Percentiles rank a stretch among this genome's conserved stretches.
Conservation (phyloP, 2,888 invertebrate genomes). For the Mystacides longicornis region DNA sequence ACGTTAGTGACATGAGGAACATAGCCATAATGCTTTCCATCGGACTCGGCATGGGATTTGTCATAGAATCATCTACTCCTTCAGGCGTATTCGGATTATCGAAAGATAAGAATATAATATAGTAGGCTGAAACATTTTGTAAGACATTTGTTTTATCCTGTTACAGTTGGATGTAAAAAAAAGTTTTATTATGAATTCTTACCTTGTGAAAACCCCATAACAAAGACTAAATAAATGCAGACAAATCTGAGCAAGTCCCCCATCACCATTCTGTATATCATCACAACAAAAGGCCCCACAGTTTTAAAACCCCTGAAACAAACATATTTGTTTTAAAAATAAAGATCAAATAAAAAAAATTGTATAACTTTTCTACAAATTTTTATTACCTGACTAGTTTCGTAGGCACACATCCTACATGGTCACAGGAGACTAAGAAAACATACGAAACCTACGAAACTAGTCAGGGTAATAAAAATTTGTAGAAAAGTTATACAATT, state of each 20-base stretch:
- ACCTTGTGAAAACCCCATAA: slow-evolving; percentile 97
- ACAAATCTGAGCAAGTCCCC: slow-evolving; percentile 94
- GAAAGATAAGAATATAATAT: slow-evolving; percentile 83
- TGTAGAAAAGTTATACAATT: no score
- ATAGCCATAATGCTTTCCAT: slow-evolving; percentile 95
- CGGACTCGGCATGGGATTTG: slow-evolving; percentile 85
- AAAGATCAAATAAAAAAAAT: slow-evolving; percentile 18
- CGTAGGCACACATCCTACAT: no score
- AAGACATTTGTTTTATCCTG: background rate
- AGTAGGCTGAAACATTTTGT: slow-evolving; percentile 60
- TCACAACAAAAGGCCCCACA: slow-evolving; percentile 98
- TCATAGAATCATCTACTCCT: slow-evolving; percentile 71
- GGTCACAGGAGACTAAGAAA: no score
- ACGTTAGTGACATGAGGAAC: slow-evolving; percentile 97
- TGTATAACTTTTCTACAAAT: background rate
- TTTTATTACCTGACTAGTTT: no score
- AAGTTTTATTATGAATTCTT: slow-evolving; percentile 19
- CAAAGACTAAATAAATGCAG: slow-evolving; percentile 92
- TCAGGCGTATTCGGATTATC: slow-evolving; percentile 78
- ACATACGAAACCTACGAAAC: no score
- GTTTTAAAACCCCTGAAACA: slow-evolving; percentile 86
- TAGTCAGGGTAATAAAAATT: no score
- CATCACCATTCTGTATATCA: slow-evolving; percentile 98
- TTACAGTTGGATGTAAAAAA: background rate
- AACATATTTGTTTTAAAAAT: background rate